A percentile compares a stretch with the other conserved stretches of the same genome.
Conservation (phyloP, 2,113 vertebrate genomes). For the Chloroceryle aenea region DNA sequence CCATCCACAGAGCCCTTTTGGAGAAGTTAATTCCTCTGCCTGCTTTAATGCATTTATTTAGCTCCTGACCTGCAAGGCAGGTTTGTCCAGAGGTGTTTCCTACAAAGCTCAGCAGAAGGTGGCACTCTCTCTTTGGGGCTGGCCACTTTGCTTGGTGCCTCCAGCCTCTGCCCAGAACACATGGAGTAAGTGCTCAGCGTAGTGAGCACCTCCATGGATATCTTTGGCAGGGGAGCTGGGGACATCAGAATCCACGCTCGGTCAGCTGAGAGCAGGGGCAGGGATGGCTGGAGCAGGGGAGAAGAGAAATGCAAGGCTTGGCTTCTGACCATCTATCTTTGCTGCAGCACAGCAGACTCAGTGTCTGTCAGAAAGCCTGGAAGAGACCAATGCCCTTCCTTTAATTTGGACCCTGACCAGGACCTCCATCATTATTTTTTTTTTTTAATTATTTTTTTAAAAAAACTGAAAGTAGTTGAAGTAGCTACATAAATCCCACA, state of each 20-base stretch:
- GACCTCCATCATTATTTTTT: not conserved
- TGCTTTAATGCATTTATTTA: not conserved
- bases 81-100: not conserved
- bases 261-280: not conserved
- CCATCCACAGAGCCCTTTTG: not conserved
- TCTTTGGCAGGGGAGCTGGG: not conserved
- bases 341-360: not conserved
- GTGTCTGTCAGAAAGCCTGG: not conserved
- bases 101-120: not conserved
- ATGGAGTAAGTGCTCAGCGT: not conserved
- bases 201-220: not conserved
- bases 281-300: not conserved
- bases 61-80: not conserved
- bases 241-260: fast-evolving
- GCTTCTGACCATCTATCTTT: not conserved
- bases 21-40: not conserved
- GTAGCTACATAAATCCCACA: not conserved
- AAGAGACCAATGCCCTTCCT: not conserved
- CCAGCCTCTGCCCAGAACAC: not conserved
- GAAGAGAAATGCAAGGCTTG: not conserved
- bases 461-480: not conserved
- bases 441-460: not conserved
- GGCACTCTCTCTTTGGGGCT: not conserved
- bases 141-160: not conserved
- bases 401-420: not conserved